Conservation (phyloP, 2,113 vertebrate species). For the Boleophthalmus pectinirostris region DNA sequence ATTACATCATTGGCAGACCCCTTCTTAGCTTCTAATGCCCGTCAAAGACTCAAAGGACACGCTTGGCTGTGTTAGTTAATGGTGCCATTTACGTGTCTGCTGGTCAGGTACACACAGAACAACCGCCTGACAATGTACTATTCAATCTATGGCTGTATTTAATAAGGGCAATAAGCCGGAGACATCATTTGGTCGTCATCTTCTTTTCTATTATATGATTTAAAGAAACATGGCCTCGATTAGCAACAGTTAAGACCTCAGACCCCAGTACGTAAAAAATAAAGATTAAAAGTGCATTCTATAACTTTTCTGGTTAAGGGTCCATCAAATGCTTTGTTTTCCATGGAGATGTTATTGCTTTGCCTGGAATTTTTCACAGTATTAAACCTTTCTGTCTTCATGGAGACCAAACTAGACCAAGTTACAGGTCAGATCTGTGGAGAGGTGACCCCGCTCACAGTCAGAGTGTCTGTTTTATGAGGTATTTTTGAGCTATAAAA, state of each 20-base stretch:
- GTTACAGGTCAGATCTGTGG: too few species aligned
- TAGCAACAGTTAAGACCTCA: constrained; percentile 33
- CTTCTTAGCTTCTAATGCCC: constrained; percentile 46
- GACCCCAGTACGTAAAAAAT: neutral
- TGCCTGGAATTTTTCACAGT: too few species aligned
- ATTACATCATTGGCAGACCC: constrained; percentile 67
- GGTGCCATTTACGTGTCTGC: constrained; percentile 67
- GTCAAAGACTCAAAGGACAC: constrained; percentile 52
- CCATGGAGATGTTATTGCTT: too few species aligned
- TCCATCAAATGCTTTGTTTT: too few species aligned
- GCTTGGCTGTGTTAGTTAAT: constrained; percentile 74
- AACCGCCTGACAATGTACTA: constrained; percentile 29
- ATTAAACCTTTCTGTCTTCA: too few species aligned
- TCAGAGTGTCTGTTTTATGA: too few species aligned
- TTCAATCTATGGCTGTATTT: constrained; percentile 31
- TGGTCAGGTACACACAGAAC: constrained; percentile 47
- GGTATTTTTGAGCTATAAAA: too few species aligned
- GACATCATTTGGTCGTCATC: constrained; percentile 17
- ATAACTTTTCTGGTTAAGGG: too few species aligned
- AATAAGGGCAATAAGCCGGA: constrained; percentile 33
- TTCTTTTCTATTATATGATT: constrained; percentile 36
- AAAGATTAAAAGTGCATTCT: neutral
- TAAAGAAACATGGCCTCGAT: constrained; percentile 20
- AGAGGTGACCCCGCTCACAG: too few species aligned
- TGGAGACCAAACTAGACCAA: too few species aligned